phyloP scores from a whole-genome alignment of 2,797 vertebrate genomes.

The Crocidura indochinensis region DNA sequence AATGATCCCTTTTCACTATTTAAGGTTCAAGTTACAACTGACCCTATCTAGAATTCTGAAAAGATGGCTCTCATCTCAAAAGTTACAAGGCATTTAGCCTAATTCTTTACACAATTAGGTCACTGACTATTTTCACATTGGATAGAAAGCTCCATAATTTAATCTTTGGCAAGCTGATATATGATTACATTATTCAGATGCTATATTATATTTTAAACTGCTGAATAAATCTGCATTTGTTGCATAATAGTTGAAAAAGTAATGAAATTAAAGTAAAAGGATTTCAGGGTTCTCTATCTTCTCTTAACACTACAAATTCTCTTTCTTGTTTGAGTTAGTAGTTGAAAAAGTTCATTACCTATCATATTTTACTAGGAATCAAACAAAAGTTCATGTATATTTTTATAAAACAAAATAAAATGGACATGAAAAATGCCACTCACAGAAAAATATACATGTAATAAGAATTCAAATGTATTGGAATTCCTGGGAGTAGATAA shows the following conservation, averaged over 20 bases:
- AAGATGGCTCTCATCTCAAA: background rate
- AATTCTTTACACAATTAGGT: slow-evolving; percentile 49
- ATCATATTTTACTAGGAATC: background rate
- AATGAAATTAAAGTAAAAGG: slow-evolving; percentile 1
- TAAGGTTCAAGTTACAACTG: slow-evolving; percentile 49
- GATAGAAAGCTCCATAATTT: slow-evolving; percentile 74
- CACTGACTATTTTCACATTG: slow-evolving; percentile 74
- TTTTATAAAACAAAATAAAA: no score
- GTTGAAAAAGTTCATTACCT: slow-evolving; percentile 14
- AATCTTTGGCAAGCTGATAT: slow-evolving; percentile 60
- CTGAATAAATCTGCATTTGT: slow-evolving; percentile 70
- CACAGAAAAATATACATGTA: background rate
- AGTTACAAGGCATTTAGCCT: slow-evolving; percentile 3
- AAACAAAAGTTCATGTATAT: background rate
- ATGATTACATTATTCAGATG: slow-evolving; percentile 78
- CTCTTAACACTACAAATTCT: background rate
- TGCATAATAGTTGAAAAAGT: slow-evolving; percentile 18
- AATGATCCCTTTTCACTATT: background rate
- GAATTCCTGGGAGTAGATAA: background rate
- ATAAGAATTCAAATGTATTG: slow-evolving; percentile 18
- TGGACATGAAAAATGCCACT: no score
- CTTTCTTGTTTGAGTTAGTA: slow-evolving; percentile 51
- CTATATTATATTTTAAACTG: slow-evolving; percentile 66
- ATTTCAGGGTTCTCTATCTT: slow-evolving; percentile 33
- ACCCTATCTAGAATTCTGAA: slow-evolving; percentile 43